Evolutionary conservation across 2,888 invertebrate genomes (phyloP).

Genomic region (Eupithecia inturbata): DNA sequence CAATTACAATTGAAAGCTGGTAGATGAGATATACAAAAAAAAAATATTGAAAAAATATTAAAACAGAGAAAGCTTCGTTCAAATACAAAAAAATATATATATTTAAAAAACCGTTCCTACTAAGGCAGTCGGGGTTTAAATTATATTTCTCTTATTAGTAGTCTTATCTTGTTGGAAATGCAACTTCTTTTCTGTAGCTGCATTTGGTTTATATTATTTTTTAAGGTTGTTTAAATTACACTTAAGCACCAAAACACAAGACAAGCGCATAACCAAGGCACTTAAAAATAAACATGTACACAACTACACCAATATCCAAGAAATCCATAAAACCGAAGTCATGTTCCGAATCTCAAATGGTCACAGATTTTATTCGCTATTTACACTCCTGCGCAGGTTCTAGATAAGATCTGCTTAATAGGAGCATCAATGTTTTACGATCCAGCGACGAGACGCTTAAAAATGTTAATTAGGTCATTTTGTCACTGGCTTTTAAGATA

Average conservation of each 20-base stretch:
- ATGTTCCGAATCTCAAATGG: conserved; percentile 24
- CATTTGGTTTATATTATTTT: too few species aligned
- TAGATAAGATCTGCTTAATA: conserved; percentile 19
- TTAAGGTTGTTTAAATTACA: too few species aligned
- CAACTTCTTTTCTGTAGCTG: too few species aligned
- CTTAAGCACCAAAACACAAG: neutral
- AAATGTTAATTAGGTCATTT: neutral
- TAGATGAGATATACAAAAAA: too few species aligned
- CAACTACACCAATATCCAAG: neutral
- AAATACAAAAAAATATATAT: too few species aligned
- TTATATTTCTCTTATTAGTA: too few species aligned
- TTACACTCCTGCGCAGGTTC: conserved; percentile 31
- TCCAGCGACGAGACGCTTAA: neutral
- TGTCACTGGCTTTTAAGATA: neutral
- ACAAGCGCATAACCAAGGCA: neutral
- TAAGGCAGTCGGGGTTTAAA: too few species aligned
- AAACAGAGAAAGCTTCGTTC: too few species aligned
- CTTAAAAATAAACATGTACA: neutral
- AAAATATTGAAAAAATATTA: too few species aligned
- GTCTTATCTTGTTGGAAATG: too few species aligned
- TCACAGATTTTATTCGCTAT: conserved; percentile 29
- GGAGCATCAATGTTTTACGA: conserved; percentile 6
- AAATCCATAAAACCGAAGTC: conserved; percentile 1
- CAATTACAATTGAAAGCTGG: too few species aligned
- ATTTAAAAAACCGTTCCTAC: too few species aligned